Evolutionary conservation across 1,140 invertebrate genomes (phyloP).

Genomic region (Lepidurus arcticus): DNA sequence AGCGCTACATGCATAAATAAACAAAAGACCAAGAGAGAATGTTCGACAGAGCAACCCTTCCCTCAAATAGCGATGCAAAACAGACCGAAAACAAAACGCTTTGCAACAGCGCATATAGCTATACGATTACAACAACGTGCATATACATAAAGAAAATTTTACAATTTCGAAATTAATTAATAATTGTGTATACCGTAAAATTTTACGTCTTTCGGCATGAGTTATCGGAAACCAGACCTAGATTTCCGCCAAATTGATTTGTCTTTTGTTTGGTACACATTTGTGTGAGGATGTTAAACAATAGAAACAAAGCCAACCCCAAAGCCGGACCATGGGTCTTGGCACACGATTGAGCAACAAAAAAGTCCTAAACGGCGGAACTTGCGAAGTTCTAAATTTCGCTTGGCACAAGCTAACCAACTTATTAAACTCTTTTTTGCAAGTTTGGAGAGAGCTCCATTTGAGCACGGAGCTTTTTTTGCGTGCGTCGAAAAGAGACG

Average conservation of each 20-base stretch:
- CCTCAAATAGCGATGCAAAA: too few species aligned
- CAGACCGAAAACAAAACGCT: too few species aligned
- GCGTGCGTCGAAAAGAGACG: background rate
- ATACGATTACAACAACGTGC: too few species aligned
- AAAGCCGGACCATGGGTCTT: background rate
- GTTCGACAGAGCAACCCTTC: conserved; percentile 3
- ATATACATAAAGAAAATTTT: too few species aligned
- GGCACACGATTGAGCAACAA: background rate
- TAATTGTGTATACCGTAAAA: too few species aligned
- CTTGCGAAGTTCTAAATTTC: background rate
- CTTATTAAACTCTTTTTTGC: background rate
- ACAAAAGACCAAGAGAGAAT: background rate
- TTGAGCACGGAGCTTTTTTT: background rate
- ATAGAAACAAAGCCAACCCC: background rate
- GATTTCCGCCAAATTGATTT: background rate
- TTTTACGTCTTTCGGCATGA: too few species aligned
- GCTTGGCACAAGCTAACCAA: background rate
- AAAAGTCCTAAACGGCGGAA: background rate
- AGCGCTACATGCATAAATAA: conserved; percentile 17
- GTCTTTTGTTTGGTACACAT: background rate
- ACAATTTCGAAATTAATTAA: too few species aligned
- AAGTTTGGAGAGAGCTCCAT: background rate
- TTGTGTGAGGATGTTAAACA: background rate
- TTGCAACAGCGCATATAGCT: too few species aligned
- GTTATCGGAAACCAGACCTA: too few species aligned